Evolutionary conservation across 1,140 invertebrate genomes (phyloP).

Genomic region (Littorina saxatilis): DNA sequence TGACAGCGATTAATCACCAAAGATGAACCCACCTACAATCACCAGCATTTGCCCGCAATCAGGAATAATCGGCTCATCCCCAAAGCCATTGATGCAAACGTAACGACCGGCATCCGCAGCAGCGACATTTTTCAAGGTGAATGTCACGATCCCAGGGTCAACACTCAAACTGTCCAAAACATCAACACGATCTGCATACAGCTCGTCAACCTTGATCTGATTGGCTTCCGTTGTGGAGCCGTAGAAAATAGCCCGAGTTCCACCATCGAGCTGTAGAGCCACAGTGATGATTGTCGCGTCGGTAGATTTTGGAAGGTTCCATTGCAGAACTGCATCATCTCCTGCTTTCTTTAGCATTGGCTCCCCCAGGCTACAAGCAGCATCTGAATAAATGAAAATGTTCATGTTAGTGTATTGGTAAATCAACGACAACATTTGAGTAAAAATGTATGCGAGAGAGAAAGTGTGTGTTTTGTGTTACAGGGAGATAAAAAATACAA

Average conservation of each 20-base stretch:
- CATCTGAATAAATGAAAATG: too few species aligned
- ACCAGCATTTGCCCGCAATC: slow-evolving; percentile 31
- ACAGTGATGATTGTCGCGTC: background rate
- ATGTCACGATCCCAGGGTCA: background rate
- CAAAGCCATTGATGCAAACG: slow-evolving; percentile 9
- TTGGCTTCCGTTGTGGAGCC: background rate
- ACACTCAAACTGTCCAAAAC: background rate
- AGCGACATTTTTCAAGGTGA: slow-evolving; percentile 1
- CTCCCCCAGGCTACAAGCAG: background rate
- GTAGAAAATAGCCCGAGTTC: background rate
- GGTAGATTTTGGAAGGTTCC: background rate
- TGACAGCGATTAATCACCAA: too few species aligned
- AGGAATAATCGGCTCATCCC: background rate
- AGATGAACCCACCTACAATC: slow-evolving; percentile 26
- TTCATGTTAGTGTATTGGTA: too few species aligned
- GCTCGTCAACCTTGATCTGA: background rate
- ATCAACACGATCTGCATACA: background rate
- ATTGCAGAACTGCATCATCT: background rate
- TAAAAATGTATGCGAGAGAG: too few species aligned
- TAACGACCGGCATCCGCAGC: background rate
- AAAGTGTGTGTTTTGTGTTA: too few species aligned
- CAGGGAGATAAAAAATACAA: too few species aligned
- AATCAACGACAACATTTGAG: too few species aligned
- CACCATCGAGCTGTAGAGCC: background rate
- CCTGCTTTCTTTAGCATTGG: background rate